Base-by-base conservation (phyloP, 2,888 invertebrate genomes). In the Lathronympha strigana region DNA sequence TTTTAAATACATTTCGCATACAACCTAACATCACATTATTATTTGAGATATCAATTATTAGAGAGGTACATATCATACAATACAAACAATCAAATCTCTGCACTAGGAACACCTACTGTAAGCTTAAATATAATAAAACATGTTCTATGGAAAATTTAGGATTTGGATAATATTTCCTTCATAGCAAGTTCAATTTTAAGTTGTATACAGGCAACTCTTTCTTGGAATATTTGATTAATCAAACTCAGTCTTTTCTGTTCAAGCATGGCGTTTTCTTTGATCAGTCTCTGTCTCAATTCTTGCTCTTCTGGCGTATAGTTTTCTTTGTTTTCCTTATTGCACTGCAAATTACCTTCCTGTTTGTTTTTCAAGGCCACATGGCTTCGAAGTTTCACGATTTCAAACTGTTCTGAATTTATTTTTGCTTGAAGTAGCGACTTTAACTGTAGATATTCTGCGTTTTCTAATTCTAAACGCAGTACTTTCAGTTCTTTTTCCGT, bases 321-420 rank as follows among this genome's bases (percentile, higher is more conserved):
- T 38, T 90, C 88, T 72, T 85, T 88, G 31, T 72, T 79, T n/a
- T 90, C 89, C 68, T 88, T 91, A 43, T 73, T 76, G 38, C 61
- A 75, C 5, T 78, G 79, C 0, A 73, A 63, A 47, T 76, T 79
- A 0, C 81, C 81, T 71, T 92, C 90, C 66, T 90, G 91, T 68
- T 93, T 92, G 70, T 84, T 90, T 67, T 92, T 93, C 64, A 92
- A 79, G 4, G 92, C 86, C 17, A 93, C 87, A 68, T 93, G 87
- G 74, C 93, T 93, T 67, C 93, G 93, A 15, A 95, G 84, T 69
- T 93, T 93, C 23, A 94, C 93, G 13, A 96, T 94, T 88, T 96
- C 96, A 43, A 94, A 94, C 73, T 94, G 94, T 84, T 97, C 97
- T 0, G 93, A 93, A 76, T 94, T 94, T 61, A 97, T 95, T 77